A percentile compares a stretch with the other conserved stretches of the same genome.
These are phyloP conservation scores for Vespertilio murinus DNA, from an alignment of 2,797 vertebrate genomes.

Conservation along the genomic window DNA sequence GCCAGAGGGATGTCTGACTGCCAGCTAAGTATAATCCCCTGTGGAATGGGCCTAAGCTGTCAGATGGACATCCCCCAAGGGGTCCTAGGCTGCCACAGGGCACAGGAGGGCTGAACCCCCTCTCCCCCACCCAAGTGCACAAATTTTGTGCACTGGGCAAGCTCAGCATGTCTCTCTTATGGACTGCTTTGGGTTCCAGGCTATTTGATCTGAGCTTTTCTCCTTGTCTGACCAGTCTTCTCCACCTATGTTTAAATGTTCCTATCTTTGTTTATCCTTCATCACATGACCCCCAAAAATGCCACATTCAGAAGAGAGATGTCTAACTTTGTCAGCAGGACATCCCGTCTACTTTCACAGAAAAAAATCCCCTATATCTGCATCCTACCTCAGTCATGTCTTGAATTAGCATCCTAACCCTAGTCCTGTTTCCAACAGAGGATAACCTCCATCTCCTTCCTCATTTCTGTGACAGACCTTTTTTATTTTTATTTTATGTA, in stretches of 20 bases:
- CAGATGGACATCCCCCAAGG: no score
- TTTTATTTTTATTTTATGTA: no score
- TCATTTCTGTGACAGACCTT: background rate
- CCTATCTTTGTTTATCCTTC: background rate
- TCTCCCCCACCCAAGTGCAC: no score
- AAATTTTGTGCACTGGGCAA: no score
- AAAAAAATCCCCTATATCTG: background rate
- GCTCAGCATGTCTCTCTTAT: no score
- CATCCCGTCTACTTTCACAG: accelerated
- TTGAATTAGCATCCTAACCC: background rate
- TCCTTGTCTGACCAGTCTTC: accelerated
- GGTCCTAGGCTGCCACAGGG: no score
- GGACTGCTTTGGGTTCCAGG: background rate
- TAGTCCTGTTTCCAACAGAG: background rate
- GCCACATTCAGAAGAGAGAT: background rate
- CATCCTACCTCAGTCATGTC: background rate
- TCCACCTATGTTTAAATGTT: background rate
- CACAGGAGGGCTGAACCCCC: no score
- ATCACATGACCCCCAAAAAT: background rate
- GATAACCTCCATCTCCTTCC: background rate
- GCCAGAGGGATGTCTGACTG: no score
- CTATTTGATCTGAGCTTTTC: no score
- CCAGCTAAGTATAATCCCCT: no score
- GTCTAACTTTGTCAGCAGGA: background rate
- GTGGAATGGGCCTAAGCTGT: no score